Conservation (phyloP, 2,113 vertebrate species). For the Merops nubicus region DNA sequence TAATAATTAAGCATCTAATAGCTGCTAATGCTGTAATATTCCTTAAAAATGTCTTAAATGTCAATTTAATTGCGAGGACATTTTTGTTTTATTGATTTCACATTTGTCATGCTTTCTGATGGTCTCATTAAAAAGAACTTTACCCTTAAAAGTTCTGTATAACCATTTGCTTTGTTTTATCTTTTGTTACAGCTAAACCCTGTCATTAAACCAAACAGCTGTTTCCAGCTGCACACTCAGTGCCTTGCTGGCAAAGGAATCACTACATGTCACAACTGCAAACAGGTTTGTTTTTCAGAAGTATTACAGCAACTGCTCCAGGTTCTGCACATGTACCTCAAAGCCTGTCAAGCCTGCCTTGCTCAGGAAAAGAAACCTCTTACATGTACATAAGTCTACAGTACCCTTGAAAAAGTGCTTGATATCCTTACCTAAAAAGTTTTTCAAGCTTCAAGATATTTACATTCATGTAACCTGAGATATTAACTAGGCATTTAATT, state of each 20-base stretch:
- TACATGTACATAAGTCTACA: neutral
- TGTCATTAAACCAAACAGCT: neutral
- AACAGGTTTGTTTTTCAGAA: neutral
- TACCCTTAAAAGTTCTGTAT: neutral
- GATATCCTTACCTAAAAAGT: neutral
- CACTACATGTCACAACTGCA: neutral
- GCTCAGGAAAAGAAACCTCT: neutral
- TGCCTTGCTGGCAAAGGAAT: neutral
- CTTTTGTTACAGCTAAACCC: neutral
- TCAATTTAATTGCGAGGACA: neutral
- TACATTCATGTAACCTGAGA: neutral
- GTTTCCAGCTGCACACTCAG: neutral
- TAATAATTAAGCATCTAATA: neutral
- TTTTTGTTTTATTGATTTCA: neutral
- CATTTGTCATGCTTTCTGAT: neutral
- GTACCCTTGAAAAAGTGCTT: neutral
- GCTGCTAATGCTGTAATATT: neutral
- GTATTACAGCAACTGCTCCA: neutral
- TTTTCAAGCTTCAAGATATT: neutral
- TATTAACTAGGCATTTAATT: neutral
- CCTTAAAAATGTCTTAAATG: neutral
- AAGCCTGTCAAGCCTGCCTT: neutral
- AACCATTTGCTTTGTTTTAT: neutral
- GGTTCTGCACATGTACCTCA: neutral
- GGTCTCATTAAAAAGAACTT: neutral